Conservation (phyloP, 2,797 vertebrate species). For the Enteromius unitaeniatus region DNA sequence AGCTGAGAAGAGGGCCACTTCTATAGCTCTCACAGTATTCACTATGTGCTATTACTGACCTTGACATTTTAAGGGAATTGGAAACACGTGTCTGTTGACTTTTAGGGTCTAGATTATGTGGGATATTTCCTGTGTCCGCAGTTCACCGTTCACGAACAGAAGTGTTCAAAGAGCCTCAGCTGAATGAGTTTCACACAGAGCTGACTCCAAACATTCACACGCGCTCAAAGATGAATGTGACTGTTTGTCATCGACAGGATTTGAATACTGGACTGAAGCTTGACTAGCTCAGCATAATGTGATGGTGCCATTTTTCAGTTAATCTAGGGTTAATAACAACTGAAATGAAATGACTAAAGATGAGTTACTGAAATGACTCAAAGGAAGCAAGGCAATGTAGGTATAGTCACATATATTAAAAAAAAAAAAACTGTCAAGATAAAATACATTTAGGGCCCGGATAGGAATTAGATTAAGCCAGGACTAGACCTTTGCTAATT, state of each 20-base stretch:
- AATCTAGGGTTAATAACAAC: background rate
- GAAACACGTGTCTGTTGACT: conserved; percentile 49
- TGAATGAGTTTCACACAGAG: conserved; percentile 17
- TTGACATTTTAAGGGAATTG: conserved; percentile 41
- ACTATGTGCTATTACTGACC: conserved; percentile 29
- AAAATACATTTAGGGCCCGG: background rate
- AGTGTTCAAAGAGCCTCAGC: conserved; percentile 34
- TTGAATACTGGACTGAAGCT: background rate
- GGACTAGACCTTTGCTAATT: too few relatives aligned
- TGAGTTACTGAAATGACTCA: background rate
- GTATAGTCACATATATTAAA: background rate
- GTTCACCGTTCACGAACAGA: conserved; percentile 13
- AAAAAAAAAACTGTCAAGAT: background rate
- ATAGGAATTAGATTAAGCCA: too few relatives aligned
- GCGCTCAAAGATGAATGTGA: background rate
- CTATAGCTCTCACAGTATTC: conserved; percentile 27
- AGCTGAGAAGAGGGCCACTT: conserved; percentile 25
- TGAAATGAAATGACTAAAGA: background rate
- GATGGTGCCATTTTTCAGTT: background rate
- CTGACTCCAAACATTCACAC: conserved; percentile 19
- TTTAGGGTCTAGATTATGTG: conserved; percentile 29
- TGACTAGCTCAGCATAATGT: conserved; percentile 6
- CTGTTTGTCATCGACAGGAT: background rate
- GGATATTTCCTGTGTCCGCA: conserved; percentile 32
- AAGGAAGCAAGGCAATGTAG: background rate